A percentile compares a stretch with the other conserved stretches of the same genome.
Evolutionary conservation across 1,140 invertebrate genomes (phyloP).

Genomic region (Asobara japonica): DNA sequence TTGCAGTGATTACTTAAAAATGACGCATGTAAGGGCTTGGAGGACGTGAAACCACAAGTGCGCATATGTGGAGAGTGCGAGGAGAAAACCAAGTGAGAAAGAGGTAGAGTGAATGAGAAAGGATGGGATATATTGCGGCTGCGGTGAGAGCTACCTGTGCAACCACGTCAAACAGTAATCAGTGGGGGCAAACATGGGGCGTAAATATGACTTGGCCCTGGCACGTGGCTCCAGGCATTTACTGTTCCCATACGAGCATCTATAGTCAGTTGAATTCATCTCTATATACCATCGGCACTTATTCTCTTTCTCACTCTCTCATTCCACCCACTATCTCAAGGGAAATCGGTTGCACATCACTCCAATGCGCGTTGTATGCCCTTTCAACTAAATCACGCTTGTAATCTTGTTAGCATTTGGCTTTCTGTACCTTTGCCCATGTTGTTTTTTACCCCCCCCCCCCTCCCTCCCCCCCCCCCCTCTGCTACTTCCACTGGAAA

Average conservation of each 20-base stretch:
- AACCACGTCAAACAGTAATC: conserved; percentile 52
- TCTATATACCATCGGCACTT: not conserved
- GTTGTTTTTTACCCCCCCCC: not conserved
- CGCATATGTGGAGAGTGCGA: not conserved
- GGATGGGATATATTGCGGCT: conserved; percentile 22
- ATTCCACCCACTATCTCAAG: not conserved
- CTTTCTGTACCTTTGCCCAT: not conserved
- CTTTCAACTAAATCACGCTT: conserved; percentile 9
- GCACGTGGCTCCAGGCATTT: conserved; percentile 19
- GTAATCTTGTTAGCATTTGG: conserved; percentile 13
- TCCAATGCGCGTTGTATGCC: not conserved
- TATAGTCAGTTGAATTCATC: not conserved
- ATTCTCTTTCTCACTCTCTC: not conserved
- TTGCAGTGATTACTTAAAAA: not conserved
- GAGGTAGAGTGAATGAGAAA: not conserved
- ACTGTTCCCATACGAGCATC: not conserved
- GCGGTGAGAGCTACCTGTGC: not conserved
- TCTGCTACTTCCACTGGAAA: not conserved
- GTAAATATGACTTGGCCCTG: conserved; percentile 44
- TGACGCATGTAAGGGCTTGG: not conserved
- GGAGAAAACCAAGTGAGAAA: no score
- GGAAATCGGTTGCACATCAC: conserved; percentile 14
- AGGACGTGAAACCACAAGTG: not conserved
- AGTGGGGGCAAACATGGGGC: conserved; percentile 47
- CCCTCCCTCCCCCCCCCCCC: not conserved